Evolutionary conservation across 2,888 invertebrate species (phyloP).

Genomic region (Adelognathus sp.): DNA sequence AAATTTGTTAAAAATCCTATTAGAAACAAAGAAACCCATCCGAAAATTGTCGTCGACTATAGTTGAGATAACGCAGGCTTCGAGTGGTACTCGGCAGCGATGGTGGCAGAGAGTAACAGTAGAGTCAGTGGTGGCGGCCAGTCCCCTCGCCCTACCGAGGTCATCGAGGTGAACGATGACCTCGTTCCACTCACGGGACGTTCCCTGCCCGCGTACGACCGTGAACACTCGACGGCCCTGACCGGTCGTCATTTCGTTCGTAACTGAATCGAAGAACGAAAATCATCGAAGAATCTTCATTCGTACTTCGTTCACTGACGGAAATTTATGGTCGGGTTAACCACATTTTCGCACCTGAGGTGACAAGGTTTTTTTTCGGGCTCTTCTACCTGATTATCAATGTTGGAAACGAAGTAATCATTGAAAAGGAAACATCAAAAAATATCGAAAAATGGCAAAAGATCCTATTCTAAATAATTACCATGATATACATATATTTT

Average conservation of each 20-base stretch:
- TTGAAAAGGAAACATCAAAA: too few relatives aligned
- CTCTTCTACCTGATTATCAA: too few relatives aligned
- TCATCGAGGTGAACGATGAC: constrained; percentile 52
- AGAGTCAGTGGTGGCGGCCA: constrained; percentile 36
- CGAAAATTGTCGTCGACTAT: constrained; percentile 34
- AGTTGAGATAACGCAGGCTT: background rate
- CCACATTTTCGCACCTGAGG: too few relatives aligned
- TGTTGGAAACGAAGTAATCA: too few relatives aligned
- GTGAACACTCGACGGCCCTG: constrained; percentile 43
- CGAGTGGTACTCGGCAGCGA: background rate
- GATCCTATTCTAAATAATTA: too few relatives aligned
- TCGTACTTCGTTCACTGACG: background rate
- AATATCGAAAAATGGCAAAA: too few relatives aligned
- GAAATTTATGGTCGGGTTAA: too few relatives aligned
- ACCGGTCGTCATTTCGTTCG: constrained; percentile 30
- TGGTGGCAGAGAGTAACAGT: background rate
- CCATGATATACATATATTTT: too few relatives aligned
- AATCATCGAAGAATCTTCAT: background rate
- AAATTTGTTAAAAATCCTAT: background rate
- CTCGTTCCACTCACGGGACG: constrained; percentile 52
- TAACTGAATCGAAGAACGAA: constrained; percentile 30
- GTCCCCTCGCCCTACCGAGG: constrained; percentile 49
- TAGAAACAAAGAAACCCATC: background rate
- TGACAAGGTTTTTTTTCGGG: too few relatives aligned
- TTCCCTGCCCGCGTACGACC: constrained; percentile 38